Evolutionary conservation across 2,888 invertebrate species (phyloP), one percentile per base, ranked within the genome.

Genomic region (Latrodectus elegans): DNA sequence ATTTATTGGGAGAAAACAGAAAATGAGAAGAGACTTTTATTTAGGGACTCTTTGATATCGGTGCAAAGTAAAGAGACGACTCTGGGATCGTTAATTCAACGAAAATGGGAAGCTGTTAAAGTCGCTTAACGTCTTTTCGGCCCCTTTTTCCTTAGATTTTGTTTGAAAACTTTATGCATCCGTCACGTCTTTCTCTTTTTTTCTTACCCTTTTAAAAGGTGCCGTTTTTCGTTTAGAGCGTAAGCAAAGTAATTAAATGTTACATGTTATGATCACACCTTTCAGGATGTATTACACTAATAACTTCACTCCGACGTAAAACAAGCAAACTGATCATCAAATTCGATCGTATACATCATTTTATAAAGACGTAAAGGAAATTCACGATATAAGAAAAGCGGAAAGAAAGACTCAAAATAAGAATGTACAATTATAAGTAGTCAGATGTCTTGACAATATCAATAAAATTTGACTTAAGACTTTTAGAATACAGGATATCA

Each of bases 1-100:
- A 79, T 71, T 79, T 71, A 79, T 79, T 55, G 78, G 78, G 10
- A 12, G 60, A 60, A 22, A 60, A 79, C 64, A 73, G 73, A 65
- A 73, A 73, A 81, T 72, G 73, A 81, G 80, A 64, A 26, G 65
- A 70, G 73, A 81, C 80, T 81, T 81, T 84, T 84, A 84, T 76
- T 84, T 84, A 76, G 76, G 60, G 49, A 22, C 68, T 77, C 81
- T 83, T 75, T 83, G 60, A 70, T 67, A 60, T 64, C 17, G 60
- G 65, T 68, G 22, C n/a, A 26, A 78, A 51, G 68, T 76, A 73
- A 73, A 65, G 49, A 64, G 80, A 51, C 64, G 60, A 17, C 60
- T 53, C 22, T 38, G 26, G 51, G 80, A 81, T 84, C 77, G 84
- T 76, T 84, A 84, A 74, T 76, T 71, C 77, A 17, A 53, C 52